Conservation (phyloP, 2,888 invertebrate genomes). For the Mechanitis messenoides region DNA sequence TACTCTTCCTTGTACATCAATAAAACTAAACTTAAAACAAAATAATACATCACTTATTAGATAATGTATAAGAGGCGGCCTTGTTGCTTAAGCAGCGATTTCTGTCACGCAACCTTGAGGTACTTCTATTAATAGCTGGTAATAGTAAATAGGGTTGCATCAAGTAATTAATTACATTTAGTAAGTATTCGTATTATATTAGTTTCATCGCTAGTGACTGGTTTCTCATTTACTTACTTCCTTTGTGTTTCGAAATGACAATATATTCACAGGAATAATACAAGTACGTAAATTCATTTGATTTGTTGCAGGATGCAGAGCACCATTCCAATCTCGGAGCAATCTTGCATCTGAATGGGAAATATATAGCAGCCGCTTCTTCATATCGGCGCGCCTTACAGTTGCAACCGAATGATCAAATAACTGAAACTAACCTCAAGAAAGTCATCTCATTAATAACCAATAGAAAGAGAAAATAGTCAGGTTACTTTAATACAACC, state of each 20-base stretch:
- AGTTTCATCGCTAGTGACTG: no score
- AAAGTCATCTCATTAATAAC: conserved; percentile 61
- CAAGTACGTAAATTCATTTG: conserved; percentile 4
- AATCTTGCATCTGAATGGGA: conserved; percentile 94
- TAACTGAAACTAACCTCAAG: conserved; percentile 92
- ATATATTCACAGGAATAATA: background rate
- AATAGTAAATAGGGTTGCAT: no score
- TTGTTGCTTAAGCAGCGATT: no score
- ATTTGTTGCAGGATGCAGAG: conserved; percentile 82
- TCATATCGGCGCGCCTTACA: conserved; percentile 91
- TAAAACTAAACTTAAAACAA: no score
- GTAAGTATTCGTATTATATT: no score
- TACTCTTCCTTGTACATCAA: no score
- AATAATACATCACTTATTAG: no score
- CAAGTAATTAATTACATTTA: no score
- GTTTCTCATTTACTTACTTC: background rate
- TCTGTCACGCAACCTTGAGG: no score
- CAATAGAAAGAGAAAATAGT: conserved; percentile 55
- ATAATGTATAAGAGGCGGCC: no score
- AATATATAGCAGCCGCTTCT: conserved; percentile 89
- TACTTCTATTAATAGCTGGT: no score
- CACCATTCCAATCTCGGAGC: conserved; percentile 97
- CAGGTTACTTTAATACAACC: conserved; percentile 29
- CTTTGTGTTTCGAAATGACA: background rate
- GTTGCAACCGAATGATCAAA: conserved; percentile 91